Evolutionary conservation across 1,140 invertebrate species (phyloP).

Genomic region (Ceratina japonica): DNA sequence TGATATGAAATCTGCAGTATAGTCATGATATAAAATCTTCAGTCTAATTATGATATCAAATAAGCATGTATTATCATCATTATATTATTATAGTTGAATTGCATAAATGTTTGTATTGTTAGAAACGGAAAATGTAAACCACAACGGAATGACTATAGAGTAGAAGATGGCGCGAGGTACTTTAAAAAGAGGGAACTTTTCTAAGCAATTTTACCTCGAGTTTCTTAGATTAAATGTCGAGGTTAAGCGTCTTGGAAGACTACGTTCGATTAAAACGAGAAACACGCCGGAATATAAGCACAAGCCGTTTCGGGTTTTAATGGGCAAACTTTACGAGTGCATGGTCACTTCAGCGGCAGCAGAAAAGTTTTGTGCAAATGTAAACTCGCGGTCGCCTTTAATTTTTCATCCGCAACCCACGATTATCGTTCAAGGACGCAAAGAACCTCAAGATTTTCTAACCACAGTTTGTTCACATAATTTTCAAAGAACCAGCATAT

Average conservation of each 20-base stretch:
- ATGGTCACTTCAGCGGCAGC: background rate
- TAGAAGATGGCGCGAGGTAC: background rate
- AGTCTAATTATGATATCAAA: too few species aligned
- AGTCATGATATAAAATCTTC: too few species aligned
- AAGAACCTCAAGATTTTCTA: too few species aligned
- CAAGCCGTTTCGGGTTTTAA: background rate
- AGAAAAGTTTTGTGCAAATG: background rate
- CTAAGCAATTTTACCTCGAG: background rate
- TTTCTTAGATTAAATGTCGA: conserved; percentile 1
- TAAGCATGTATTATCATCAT: too few species aligned
- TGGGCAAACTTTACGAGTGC: background rate
- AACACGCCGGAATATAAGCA: background rate
- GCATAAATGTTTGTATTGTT: too few species aligned
- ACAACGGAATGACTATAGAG: background rate
- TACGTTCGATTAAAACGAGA: conserved; percentile 1
- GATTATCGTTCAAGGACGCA: background rate
- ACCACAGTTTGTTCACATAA: too few species aligned
- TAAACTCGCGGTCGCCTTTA: background rate
- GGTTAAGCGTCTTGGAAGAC: background rate
- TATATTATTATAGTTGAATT: too few species aligned
- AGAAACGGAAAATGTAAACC: background rate
- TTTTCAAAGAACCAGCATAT: too few species aligned
- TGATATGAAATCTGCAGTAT: too few species aligned
- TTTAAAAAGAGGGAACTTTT: background rate
- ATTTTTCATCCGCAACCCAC: background rate